A percentile compares a stretch with the other conserved stretches of the same genome.
Evolutionary conservation across 2,113 vertebrate species (phyloP).

Genomic region (Periophthalmus modestus): DNA sequence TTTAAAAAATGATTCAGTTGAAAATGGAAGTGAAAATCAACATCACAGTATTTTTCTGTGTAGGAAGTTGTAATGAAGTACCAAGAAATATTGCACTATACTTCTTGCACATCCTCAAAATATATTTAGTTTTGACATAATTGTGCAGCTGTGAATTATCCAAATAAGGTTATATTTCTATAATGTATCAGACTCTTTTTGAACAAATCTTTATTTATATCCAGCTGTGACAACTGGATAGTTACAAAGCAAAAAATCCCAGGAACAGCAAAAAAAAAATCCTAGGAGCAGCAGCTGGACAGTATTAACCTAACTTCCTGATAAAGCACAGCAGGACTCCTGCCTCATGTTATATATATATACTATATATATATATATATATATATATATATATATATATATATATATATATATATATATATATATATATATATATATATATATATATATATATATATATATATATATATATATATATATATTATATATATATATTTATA

Average conservation of each 20-base stretch:
- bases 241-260: not conserved
- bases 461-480: no score
- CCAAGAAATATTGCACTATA: not conserved
- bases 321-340: conserved; percentile 18
- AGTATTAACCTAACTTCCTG: conserved; percentile 11
- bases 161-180: not conserved
- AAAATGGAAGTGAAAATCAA: no score
- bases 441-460: no score
- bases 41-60: no score
- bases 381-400: no score
- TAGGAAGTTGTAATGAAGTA: no score
- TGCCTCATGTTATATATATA: conserved; percentile 5
- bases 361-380: no score
- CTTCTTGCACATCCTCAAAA: not conserved
- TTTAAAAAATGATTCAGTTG: no score
- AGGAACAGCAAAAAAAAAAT: conserved; percentile 5
- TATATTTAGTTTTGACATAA: not conserved
- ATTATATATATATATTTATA: no score
- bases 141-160: not conserved
- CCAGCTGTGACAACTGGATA: not conserved
- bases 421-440: no score
- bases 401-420: no score
- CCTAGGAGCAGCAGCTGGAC: conserved; percentile 16
- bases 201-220: not conserved
- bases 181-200: not conserved